Base-by-base conservation (phyloP, 2,113 vertebrate species). In the Mormyrus lacerda region DNA sequence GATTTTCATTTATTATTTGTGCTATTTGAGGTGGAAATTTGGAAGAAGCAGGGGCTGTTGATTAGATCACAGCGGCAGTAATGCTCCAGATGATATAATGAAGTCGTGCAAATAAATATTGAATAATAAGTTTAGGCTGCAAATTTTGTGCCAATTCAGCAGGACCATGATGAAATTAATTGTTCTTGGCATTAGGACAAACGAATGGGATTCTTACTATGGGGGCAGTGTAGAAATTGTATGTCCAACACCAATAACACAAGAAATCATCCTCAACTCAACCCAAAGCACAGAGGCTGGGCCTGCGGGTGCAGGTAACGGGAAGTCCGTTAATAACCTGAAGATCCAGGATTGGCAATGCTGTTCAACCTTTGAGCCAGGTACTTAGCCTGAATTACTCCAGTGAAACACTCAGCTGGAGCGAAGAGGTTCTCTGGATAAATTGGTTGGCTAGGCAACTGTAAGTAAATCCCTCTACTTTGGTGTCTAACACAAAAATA, bases 71-170 rank as follows among this genome's bases (percentile, higher is more conserved):
- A 55, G 82, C 90, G 89, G 87, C 90, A 91, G 91, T 90, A 89
- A 87, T 85, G 53, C 88, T 21, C 61, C 73, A 90, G 90, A 90
- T 89, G 73, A 89, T 89, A 90, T 90, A 90, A 90, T 90, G 90
- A 91, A 90, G 83, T 89, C 10, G 24, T 82, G 76, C 89, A 90
- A 89, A 91, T 89, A 89, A 91, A 91, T 91, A 73, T 89, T 91
- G 89, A 58, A 90, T 92, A 92, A 91, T 91, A 90, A 92, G 88
- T 89, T 82, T 90, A 45, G 79, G 15, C 83, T 44, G 35, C 58
- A 83, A 19, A 85, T 79, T 90, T 89, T 89, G 10, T 89, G 91
- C 87, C 87, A 89, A 91, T 87, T 82, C 76, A 15, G 89, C 65
- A 89, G 87, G 87, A 87, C 89, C 44, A 48, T 21, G 42, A 48